These are phyloP conservation scores for Styela plicata DNA, from an alignment of 23 tunicate genomes.

Conservation along the genomic window DNA sequence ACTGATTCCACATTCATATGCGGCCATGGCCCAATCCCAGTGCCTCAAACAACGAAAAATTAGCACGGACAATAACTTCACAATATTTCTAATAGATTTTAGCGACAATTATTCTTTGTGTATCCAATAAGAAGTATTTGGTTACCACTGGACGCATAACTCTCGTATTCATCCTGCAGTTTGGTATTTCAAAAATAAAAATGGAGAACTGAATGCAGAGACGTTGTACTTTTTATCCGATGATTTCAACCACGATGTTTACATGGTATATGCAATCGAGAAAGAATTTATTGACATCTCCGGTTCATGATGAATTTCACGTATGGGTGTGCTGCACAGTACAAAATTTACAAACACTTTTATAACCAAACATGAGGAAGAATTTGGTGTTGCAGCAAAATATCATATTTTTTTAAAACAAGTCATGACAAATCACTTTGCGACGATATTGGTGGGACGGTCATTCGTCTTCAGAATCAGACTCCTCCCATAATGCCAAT, in stretches of 20 bases:
- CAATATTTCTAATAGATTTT: slow-evolving; percentile 19
- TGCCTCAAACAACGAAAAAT: slow-evolving; percentile 22
- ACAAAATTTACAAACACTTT: slow-evolving; percentile 14
- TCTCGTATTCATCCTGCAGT: slow-evolving; percentile 15
- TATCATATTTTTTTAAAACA: no score
- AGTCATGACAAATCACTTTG: no score
- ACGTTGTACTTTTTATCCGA: slow-evolving; percentile 17
- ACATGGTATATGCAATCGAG: slow-evolving; percentile 26
- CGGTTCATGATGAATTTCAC: neutral
- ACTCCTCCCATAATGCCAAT: no score
- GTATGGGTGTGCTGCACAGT: slow-evolving; percentile 36
- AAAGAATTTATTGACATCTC: neutral
- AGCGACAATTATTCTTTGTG: slow-evolving; percentile 34
- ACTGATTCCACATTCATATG: slow-evolving; percentile 25
- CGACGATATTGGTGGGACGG: no score
- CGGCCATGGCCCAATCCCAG: slow-evolving; percentile 29
- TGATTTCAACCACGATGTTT: neutral
- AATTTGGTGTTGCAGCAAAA: no score
- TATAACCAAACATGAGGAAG: no score
- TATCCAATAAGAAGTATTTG: slow-evolving; percentile 27
- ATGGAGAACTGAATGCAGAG: neutral
- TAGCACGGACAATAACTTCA: neutral
- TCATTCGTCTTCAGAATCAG: no score
- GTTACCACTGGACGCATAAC: no score
- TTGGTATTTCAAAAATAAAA: slow-evolving; percentile 6